Evolutionary conservation across 2,888 invertebrate species (phyloP), one percentile per base, ranked within the genome.

Genomic region (Odontocerum albicorne): DNA sequence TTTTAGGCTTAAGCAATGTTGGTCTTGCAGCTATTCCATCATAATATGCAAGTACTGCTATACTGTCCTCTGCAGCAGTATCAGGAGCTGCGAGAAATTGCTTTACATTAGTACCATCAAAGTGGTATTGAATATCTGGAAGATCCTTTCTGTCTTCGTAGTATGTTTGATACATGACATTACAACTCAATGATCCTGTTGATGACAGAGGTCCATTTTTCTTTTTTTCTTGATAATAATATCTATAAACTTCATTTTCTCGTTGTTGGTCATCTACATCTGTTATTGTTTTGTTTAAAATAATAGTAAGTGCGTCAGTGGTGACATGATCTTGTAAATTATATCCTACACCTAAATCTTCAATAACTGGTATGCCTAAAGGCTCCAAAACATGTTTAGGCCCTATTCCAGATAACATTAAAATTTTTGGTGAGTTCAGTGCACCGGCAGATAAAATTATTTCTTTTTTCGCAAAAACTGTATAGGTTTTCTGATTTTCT

Each of bases 281-380:
- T 3, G 83, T 83, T 0, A 80, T 72, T 1, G 81, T 78, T 67
- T 77, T 73, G 63, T 84, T 83, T 10, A 86, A 65, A 1, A 75
- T 74, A 55, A 84, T 67, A 0, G 82, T 64, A 1, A 84, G 69
- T 2, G 80, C 82, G 62, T 82, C 81, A 4, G 82, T 77, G 1
- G 88, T 87, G 0, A 87, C 77, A 65, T 90, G 90, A 65, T 90
- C 87, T 65, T 88, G 88, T 1, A 90, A 72, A 68, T 90, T 90
- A 61, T 79, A 72, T 0, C 90, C 90, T 1, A 90, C 89, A 40
- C 81, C 81, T 43, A 88, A 71, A 69, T 89, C 79, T 38, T 80
- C 72, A 3, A 87, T 66, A 0, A 86, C 76, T 1, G 77, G 71
- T 46, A 85, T 84, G 27, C 74, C 71, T 4, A 79, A 65, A 51